These are phyloP conservation scores for Polydrusus pterygomalis DNA, from an alignment of 2,888 invertebrate species.

Conservation along the genomic window DNA sequence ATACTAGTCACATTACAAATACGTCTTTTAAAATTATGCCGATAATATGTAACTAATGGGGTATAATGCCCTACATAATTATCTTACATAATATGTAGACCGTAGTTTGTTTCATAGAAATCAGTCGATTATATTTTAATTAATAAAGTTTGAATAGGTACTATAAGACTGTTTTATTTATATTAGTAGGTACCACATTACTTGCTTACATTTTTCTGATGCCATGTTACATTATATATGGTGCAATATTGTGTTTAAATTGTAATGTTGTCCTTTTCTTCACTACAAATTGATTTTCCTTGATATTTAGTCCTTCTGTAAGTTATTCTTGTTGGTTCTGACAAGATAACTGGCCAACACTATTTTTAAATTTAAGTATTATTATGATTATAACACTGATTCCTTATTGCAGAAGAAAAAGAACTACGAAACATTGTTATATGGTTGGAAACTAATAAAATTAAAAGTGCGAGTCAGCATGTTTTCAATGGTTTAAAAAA, in stretches of 20 bases:
- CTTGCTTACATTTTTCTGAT: not conserved
- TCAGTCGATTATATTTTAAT: not conserved
- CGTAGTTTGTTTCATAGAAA: not conserved
- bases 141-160: not conserved
- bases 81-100: not conserved
- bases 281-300: too few relatives aligned
- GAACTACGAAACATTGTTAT: constrained; percentile 86
- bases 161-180: not conserved
- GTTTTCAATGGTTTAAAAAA: constrained; percentile 84
- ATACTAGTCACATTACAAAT: too few relatives aligned
- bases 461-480: constrained; percentile 90
- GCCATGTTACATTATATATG: not conserved
- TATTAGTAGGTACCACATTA: too few relatives aligned
- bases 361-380: too few relatives aligned
- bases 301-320: too few relatives aligned
- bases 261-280: not conserved
- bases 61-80: too few relatives aligned
- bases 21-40: too few relatives aligned
- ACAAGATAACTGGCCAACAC: too few relatives aligned
- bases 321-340: too few relatives aligned
- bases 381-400: constrained; percentile 12
- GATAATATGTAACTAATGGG: too few relatives aligned
- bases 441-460: constrained; percentile 96
- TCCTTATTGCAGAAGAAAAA: constrained; percentile 79
- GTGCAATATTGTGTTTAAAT: not conserved